Evolutionary conservation across 2,888 invertebrate genomes (phyloP), one percentile per base, ranked within the genome.

Genomic region (Laspeyria flexula): DNA sequence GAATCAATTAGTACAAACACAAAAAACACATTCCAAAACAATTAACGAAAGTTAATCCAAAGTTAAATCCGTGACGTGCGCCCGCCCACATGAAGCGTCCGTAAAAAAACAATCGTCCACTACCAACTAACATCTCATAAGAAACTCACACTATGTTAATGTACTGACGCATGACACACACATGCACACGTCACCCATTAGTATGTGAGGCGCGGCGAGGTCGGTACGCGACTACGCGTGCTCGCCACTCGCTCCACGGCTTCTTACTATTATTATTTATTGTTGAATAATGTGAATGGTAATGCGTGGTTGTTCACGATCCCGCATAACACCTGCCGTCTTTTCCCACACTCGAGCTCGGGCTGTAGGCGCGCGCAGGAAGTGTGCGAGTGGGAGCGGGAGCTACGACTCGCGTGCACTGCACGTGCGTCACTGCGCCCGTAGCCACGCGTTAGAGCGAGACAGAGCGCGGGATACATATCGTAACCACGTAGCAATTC

Each of bases 281-380:
- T 86, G 92, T 91, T 90, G 91, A 90, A 92, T 92, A 92, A 91
- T 90, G 88, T 91, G 91, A 91, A 92, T 92, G 90, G 91, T 92
- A 92, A 91, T 92, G 90, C 91, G 85, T 91, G 90, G 90, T 88
- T 90, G 91, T 91, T 92, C 92, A 91, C 93, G 92, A 93, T 92
- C 90, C 87, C 90, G 91, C 93, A 89, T 89, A 92, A 87, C 93
- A 93, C 93, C 93, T 93, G 93, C 93, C 93, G 89, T 88, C 84
- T 91, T 92, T 93, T 93, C 93, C 93, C 93, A 93, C 93, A 93
- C 86, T 93, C 90, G 82, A 75, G 84, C 83, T 79, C 74, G 75
- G 76, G 76, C 78, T 76, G 71, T 69, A 80, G 83, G 83, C 87
- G 85, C 85, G 88, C 85, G 87, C 88, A 89, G 86, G 88, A 88